Percentiles rank a stretch among this genome's conserved stretches.
Conservation (phyloP, 2,888 invertebrate species). For the Drosophila anomalata region DNA sequence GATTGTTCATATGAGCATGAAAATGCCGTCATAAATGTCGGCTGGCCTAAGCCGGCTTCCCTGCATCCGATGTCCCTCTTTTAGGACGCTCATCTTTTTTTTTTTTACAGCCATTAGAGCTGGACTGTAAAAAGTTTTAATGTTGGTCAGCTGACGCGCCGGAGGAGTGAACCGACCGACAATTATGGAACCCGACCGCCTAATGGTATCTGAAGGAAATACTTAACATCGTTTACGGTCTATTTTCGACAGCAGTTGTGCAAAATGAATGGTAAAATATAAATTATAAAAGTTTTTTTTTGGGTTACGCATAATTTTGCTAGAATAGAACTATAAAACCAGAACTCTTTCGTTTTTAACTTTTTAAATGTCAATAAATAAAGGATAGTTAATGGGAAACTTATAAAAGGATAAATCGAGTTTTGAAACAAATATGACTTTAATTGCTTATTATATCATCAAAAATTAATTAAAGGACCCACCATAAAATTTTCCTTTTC, state of each 20-base stretch:
- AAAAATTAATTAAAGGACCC: constrained; percentile 14
- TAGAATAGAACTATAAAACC: background rate
- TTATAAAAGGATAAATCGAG: no score
- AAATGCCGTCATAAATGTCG: constrained; percentile 48
- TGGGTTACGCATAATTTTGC: background rate
- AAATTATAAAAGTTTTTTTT: background rate
- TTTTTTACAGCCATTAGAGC: constrained; percentile 43
- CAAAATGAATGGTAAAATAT: background rate
- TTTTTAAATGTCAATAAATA: no score
- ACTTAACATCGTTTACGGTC: constrained; percentile 27
- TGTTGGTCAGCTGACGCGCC: constrained; percentile 44
- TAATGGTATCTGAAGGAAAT: constrained; percentile 32
- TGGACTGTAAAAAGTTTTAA: constrained; percentile 50
- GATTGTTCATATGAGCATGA: constrained; percentile 47
- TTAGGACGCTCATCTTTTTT: constrained; percentile 10
- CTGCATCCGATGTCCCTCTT: constrained; percentile 1
- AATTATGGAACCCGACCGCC: constrained; percentile 28
- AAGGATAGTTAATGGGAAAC: no score
- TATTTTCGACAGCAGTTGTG: constrained; percentile 11
- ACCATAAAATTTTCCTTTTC: background rate
- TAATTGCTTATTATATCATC: background rate
- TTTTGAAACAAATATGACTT: background rate
- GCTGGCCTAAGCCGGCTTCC: constrained; percentile 6
- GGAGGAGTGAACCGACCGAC: constrained; percentile 23
- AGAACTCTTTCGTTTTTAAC: no score